These are phyloP conservation scores for Orycteropus afer DNA, from an alignment of 2,113 vertebrate species.

Conservation along the genomic window DNA sequence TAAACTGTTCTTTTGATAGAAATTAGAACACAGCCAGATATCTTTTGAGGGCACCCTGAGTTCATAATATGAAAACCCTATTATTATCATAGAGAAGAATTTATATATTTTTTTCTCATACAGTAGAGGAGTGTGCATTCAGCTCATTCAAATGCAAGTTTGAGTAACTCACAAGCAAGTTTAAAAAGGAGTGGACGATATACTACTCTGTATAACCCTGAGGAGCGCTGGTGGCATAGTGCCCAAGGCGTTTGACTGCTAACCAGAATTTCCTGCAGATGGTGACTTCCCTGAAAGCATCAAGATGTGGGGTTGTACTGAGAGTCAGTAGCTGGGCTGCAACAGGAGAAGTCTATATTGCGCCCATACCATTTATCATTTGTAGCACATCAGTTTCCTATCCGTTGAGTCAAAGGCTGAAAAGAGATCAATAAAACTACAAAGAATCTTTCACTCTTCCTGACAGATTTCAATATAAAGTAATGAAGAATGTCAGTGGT, in stretches of 20 bases:
- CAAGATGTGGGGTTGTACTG: neutral
- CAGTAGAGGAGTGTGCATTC: neutral
- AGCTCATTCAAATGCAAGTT: neutral
- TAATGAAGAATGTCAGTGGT: slow-evolving; percentile 7
- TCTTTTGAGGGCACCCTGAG: neutral
- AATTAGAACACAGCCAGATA: neutral
- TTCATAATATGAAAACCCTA: neutral
- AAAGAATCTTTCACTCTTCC: slow-evolving; percentile 46
- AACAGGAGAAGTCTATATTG: neutral
- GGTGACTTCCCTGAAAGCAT: neutral
- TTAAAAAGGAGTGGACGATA: neutral
- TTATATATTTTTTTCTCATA: neutral
- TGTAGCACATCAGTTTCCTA: neutral
- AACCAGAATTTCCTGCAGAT: neutral
- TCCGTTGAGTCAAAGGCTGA: slow-evolving; percentile 50
- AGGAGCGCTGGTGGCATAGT: too few species aligned
- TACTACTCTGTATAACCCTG: neutral
- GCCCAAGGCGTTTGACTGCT: too few species aligned
- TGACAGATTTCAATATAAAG: slow-evolving; percentile 54
- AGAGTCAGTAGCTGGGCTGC: neutral
- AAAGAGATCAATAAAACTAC: slow-evolving; percentile 65
- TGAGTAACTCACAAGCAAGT: neutral
- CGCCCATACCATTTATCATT: neutral
- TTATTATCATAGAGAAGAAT: neutral
- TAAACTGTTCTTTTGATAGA: neutral